Base-by-base conservation (phyloP, 30 jellyfish, hydroid and myxozoan genomes). In the Aurelia aurita complex sp. Pacific region DNA sequence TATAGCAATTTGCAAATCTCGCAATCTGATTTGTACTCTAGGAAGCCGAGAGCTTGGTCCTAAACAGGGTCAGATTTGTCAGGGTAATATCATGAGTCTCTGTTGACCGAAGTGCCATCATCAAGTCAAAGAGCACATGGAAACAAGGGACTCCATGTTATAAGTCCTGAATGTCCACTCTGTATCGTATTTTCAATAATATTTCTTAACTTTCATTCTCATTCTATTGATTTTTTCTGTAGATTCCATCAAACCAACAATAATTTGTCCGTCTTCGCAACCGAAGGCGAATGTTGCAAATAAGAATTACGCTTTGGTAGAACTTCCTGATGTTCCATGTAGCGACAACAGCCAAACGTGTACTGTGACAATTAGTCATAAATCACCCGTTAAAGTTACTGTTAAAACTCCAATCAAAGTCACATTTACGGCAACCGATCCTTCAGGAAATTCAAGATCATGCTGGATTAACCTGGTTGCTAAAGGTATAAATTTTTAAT, bases 371-470 rank as follows among this genome's bases (percentile, higher is more conserved):
- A 53, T 69, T 23, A 61, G 71, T 54, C 89, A 84, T 72, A 67
- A 64, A 42, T 87, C 97, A n/a, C 97, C 97, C 6, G 62, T 92
- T 36, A 88, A 88, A 68, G 97, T 92, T 14, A 42, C 67, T 5
- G 96, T 92, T 52, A 89, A 90, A 11, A 67, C 81, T 1, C 90
- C 87, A 1, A 82, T 69, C 59, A 35, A 19, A 29, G 98, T 92
- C 50, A 67, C 74, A 36, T 92, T 87, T 57, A 92, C 93, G 10
- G 98, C 98, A 32, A 67, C 96, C 8, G 98, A 92, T 82, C 90
- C 68, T 10, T 89, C 98, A 4, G 96, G 97, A 61, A 92, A 92
- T 57, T 16, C 64, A 36, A 86, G 85, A 57, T 33, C 85, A 38
- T 92, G 98, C 68, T 52, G 34, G 50, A 81, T 75, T 5, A 73